Evolutionary conservation across 1,140 invertebrate species (phyloP), one percentile per base, ranked within the genome.

Genomic region (Helicorthomorpha holstii): DNA sequence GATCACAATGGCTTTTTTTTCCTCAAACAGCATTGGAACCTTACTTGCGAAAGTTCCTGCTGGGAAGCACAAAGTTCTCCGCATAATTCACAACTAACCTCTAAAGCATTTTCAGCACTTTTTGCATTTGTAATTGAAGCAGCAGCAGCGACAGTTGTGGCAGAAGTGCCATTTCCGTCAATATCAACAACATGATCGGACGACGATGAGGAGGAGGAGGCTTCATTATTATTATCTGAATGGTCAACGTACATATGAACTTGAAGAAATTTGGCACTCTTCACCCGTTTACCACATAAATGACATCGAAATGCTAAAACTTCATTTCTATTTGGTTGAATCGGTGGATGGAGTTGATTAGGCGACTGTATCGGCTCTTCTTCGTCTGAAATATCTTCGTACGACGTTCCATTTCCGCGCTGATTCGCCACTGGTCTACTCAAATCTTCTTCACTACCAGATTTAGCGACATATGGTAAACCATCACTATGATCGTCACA

Each of bases 191-290:
- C n/a, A n/a, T 19, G 23, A 34, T 34, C 14, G 4, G 44, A 2
- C 14, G 34, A 16, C n/a, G 24, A 14, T 29, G 16, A 34, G 2
- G 22, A 12, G 12, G 53, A 16, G 24, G 24, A 19, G 19, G n/a
- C n/a, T n/a, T n/a, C n/a, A n/a, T 26, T 34, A 16, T 46, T 19
- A 14, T 23, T 43, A 34, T 57, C 49, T 12, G 49, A 19, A 34
- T 57, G 56, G 22, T 57, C 55, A 26, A 56, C 48, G 29, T 63
- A 63, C 10, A 62, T 46, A 51, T 64, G 62, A 34, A 64, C 55
- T 51, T 63, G 62, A 38, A 64, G 52, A 51, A 60, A 60, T 50
- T 63, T 64, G 27, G 58, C 57, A 51, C 54, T 56, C 54, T 63
- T 63, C 41, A 63, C 58, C 44, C 57, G 29, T 34, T 53, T 48